Percentiles rank a stretch among this genome's conserved stretches.
Evolutionary conservation across 92 coral and sea anemone species (phyloP).

Genomic region (Virgularia gustaviana): DNA sequence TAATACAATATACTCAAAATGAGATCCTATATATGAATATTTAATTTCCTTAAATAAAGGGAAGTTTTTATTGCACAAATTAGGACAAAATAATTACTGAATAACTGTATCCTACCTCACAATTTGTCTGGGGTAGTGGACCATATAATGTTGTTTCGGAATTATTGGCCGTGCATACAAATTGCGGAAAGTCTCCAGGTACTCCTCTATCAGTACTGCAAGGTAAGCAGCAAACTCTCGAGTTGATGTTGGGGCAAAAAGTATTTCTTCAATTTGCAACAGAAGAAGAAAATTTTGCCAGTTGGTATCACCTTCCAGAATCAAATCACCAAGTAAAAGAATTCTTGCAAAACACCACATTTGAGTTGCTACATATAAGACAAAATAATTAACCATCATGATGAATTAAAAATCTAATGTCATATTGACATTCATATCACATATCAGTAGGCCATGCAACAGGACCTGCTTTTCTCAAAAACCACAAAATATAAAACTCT

Average conservation of each 20-base stretch:
- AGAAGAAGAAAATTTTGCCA: not conserved
- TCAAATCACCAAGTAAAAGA: not conserved
- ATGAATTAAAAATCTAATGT: not conserved
- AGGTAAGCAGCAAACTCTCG: not conserved
- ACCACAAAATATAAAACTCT: too few species aligned
- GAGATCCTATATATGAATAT: too few species aligned
- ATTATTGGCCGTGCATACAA: not conserved
- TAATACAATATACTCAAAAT: not conserved
- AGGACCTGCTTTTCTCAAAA: too few species aligned
- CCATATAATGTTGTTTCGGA: conserved; percentile 11
- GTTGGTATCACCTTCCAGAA: not conserved
- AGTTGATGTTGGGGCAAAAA: not conserved
- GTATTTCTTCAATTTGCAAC: conserved; percentile 5
- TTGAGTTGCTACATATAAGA: not conserved
- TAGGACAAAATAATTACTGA: too few species aligned
- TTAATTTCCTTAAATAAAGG: too few species aligned
- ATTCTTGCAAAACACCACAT: not conserved
- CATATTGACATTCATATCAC: not conserved
- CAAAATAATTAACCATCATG: too few species aligned
- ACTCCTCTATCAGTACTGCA: not conserved
- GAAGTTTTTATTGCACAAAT: too few species aligned
- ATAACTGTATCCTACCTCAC: too few species aligned
- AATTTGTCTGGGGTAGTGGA: conserved; percentile 3
- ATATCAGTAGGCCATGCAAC: too few species aligned
- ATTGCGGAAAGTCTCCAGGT: not conserved